Percentiles rank a stretch among this genome's conserved stretches.
phyloP scores from a whole-genome alignment of 2,888 invertebrate species.

The Melipona bicolor region DNA sequence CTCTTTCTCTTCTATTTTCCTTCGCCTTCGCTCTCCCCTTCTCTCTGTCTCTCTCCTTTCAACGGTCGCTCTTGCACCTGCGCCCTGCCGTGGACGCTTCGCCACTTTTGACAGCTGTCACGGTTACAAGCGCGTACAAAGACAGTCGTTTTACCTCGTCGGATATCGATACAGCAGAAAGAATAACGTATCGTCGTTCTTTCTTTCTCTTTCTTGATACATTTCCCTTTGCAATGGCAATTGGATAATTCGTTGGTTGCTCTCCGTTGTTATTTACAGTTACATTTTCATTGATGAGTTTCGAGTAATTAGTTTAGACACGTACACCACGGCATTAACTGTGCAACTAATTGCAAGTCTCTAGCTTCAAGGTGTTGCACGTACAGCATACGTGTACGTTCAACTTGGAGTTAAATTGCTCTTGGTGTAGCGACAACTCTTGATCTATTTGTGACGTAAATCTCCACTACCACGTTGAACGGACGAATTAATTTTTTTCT shows the following conservation, averaged over 20 bases:
- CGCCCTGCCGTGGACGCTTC: conserved; percentile 47
- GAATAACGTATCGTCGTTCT: conserved; percentile 18
- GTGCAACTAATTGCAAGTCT: no score
- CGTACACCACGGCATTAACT: neutral
- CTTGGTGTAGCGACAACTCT: neutral
- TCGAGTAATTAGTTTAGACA: neutral
- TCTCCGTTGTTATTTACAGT: neutral
- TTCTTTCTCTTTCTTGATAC: conserved; percentile 9
- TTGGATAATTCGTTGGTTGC: neutral
- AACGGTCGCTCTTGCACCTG: conserved; percentile 33
- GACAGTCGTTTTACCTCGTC: conserved; percentile 37
- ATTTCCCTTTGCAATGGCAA: neutral
- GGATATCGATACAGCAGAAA: neutral
- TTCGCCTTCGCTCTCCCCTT: conserved; percentile 10
- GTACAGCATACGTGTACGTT: neutral
- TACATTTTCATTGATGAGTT: neutral
- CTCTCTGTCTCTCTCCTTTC: conserved; percentile 49
- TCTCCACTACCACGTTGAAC: conserved; percentile 3
- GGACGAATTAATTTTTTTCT: conserved; percentile 28
- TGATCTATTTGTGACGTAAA: conserved; percentile 32
- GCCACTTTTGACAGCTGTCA: conserved; percentile 66
- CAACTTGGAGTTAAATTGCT: neutral
- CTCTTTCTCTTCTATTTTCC: conserved; percentile 31
- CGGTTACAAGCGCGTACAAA: conserved; percentile 23
- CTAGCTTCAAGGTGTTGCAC: neutral